These are phyloP conservation scores for Venturia canescens DNA, from an alignment of 1,140 invertebrate genomes.

Conservation along the genomic window DNA sequence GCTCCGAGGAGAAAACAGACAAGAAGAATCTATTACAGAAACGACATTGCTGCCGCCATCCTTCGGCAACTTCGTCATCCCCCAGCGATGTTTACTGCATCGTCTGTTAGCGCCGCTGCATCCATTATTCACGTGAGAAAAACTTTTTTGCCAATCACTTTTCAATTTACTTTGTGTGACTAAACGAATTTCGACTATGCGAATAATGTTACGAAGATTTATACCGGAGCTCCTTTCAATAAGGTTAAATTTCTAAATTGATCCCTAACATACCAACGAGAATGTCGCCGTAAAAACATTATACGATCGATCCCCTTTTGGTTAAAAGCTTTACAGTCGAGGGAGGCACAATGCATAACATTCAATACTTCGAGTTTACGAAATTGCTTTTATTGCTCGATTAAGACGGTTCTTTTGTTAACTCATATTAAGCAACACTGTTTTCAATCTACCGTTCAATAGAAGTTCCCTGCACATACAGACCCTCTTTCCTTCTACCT, in stretches of 20 bases:
- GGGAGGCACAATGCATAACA: not conserved
- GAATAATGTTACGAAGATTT: not conserved
- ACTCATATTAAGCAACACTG: not conserved
- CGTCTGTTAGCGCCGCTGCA: not conserved
- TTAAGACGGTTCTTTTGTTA: not conserved
- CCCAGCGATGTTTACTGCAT: not conserved
- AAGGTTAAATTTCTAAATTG: not conserved
- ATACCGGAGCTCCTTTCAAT: not conserved
- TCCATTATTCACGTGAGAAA: not conserved
- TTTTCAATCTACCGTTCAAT: not conserved
- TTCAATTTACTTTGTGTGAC: slow-evolving; percentile 2
- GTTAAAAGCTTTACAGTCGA: not conserved
- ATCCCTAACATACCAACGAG: not conserved
- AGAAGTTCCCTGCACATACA: slow-evolving; percentile 15
- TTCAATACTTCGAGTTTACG: not conserved
- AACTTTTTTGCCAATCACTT: slow-evolving; percentile 23
- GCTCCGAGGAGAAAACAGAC: not conserved
- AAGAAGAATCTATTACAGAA: slow-evolving; percentile 42
- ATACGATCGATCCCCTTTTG: not conserved
- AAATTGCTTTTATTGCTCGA: not conserved
- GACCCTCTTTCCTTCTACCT: not conserved
- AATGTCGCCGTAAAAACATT: not conserved
- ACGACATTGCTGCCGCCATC: slow-evolving; percentile 19
- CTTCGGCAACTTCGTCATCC: slow-evolving; percentile 7
- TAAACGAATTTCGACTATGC: not conserved